Conservation (phyloP, 2,888 invertebrate species). For the Anodontia alba region DNA sequence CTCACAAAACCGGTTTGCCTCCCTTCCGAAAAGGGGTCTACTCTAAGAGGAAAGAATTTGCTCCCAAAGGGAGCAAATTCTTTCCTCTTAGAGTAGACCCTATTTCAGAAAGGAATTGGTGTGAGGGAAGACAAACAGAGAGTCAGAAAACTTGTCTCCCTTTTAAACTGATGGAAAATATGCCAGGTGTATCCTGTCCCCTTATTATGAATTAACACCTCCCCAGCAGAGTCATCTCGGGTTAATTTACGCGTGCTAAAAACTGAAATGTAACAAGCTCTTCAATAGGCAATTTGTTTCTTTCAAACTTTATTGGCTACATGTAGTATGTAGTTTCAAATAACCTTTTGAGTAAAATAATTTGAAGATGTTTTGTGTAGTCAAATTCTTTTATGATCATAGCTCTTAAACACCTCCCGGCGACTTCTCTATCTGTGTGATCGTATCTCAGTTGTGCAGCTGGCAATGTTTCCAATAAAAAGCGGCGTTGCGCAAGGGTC, state of each 20-base stretch:
- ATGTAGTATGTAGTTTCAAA: constrained; percentile 3
- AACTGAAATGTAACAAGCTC: constrained; percentile 13
- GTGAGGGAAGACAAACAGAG: no score
- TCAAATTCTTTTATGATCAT: constrained; percentile 24
- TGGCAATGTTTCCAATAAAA: constrained; percentile 33
- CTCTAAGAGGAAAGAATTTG: no score
- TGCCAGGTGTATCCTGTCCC: no score
- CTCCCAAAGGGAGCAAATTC: no score
- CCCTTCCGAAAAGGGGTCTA: no score
- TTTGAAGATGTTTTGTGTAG: constrained; percentile 37
- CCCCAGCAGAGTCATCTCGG: constrained; percentile 15
- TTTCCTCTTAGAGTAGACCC: no score
- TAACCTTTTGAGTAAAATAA: constrained; percentile 17
- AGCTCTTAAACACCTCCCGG: constrained; percentile 28
- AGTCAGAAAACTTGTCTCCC: no score
- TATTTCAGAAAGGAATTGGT: no score
- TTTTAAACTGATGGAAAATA: no score
- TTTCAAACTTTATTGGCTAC: constrained; percentile 14
- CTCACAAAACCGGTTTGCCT: no score
- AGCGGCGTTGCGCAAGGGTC: constrained; percentile 47
- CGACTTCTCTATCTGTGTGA: constrained; percentile 21
- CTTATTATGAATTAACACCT: constrained; percentile 13
- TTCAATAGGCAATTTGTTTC: constrained; percentile 11
- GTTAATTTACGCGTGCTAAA: constrained; percentile 20
- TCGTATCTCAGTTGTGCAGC: constrained; percentile 48